Percentiles rank a stretch among this genome's conserved stretches.
Evolutionary conservation across 2,888 invertebrate genomes (phyloP).

Genomic region (Euclidia mi): DNA sequence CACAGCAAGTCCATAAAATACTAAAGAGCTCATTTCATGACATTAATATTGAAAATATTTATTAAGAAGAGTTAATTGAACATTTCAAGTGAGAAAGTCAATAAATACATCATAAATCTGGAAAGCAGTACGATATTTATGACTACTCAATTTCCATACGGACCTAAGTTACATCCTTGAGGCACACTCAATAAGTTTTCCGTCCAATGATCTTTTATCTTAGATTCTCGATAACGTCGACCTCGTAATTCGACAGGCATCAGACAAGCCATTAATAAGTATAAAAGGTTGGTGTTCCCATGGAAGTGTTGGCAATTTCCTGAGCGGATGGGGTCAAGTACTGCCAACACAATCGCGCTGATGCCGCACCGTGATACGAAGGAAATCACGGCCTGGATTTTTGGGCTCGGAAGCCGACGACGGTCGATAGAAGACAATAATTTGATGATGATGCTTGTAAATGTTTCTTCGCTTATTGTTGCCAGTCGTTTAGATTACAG

Average conservation of each 20-base stretch:
- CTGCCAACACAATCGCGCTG: slow-evolving; percentile 58
- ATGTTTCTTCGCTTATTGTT: slow-evolving; percentile 4
- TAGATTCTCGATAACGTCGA: not conserved
- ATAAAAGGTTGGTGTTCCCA: slow-evolving; percentile 56
- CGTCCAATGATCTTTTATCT: too few relatives aligned
- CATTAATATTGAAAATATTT: too few relatives aligned
- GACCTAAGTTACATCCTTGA: too few relatives aligned
- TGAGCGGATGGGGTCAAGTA: slow-evolving; percentile 71
- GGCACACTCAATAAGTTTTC: too few relatives aligned
- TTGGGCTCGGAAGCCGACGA: slow-evolving; percentile 29
- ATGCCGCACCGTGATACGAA: slow-evolving; percentile 65
- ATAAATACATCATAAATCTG: too few relatives aligned
- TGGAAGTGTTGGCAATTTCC: slow-evolving; percentile 74
- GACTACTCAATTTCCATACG: too few relatives aligned
- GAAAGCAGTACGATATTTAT: too few relatives aligned
- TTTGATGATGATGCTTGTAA: not conserved
- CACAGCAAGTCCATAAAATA: too few relatives aligned
- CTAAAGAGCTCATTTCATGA: too few relatives aligned
- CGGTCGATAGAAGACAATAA: slow-evolving; percentile 26
- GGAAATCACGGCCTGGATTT: slow-evolving; percentile 71
- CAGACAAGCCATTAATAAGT: slow-evolving; percentile 43
- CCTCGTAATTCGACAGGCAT: slow-evolving; percentile 22
- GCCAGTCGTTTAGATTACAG: too few relatives aligned
- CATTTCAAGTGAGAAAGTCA: too few relatives aligned
- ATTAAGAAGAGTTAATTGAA: too few relatives aligned